These are phyloP conservation scores for Coccyzus lansbergi DNA, from an alignment of 2,797 vertebrate genomes.

Conservation along the genomic window DNA sequence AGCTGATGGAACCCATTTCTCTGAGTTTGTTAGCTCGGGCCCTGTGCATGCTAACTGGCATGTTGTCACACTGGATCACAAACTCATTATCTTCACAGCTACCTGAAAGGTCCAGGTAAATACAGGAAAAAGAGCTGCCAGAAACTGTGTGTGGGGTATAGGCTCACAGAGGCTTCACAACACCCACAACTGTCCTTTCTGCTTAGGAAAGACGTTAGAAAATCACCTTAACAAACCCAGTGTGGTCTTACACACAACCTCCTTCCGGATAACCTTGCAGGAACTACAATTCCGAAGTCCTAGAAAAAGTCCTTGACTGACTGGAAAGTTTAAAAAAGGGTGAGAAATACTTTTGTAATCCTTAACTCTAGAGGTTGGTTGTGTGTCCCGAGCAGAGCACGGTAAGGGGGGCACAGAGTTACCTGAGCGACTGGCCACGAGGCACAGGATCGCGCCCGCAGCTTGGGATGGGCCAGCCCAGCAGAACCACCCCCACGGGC, in stretches of 20 bases:
- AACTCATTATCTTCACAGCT: neutral
- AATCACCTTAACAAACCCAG: neutral
- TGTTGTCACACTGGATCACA: accelerated
- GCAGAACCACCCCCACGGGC: neutral
- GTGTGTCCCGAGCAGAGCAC: neutral
- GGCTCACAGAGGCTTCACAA: neutral
- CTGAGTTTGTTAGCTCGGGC: accelerated
- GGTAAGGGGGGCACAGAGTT: neutral
- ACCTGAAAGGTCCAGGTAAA: neutral
- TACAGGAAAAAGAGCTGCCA: neutral
- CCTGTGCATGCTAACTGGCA: accelerated
- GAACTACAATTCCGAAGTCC: neutral
- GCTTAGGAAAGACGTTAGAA: neutral
- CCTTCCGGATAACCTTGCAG: neutral
- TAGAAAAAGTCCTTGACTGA: neutral
- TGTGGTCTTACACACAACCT: neutral
- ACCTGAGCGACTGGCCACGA: neutral
- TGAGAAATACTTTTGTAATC: neutral
- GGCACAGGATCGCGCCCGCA: neutral
- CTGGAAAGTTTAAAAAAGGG: neutral
- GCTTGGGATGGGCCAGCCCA: slow-evolving; percentile 11
- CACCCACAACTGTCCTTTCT: neutral
- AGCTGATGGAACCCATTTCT: neutral
- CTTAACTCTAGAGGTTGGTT: neutral
- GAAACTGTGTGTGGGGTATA: accelerated